Percentiles rank a stretch among this genome's conserved stretches.
phyloP scores from a whole-genome alignment of 2,888 invertebrate species.

The Agriopis aurantiaria region DNA sequence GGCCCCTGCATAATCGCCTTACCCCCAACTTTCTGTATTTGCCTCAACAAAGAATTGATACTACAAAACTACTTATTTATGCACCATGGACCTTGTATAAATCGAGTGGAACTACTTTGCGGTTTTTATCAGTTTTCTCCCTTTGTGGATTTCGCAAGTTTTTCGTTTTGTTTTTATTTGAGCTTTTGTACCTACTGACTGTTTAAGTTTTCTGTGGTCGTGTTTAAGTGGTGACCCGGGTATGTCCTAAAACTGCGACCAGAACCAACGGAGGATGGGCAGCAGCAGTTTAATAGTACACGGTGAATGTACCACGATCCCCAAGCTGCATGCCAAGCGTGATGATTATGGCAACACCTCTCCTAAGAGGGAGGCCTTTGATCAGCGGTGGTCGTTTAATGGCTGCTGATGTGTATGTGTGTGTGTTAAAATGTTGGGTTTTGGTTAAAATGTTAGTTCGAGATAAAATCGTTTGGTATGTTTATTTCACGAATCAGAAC shows the following conservation, averaged over 20 bases:
- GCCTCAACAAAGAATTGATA: conserved; percentile 36
- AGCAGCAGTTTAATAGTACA: too few species aligned
- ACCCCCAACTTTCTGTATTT: conserved; percentile 30
- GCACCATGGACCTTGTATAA: conserved; percentile 34
- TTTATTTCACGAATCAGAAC: too few species aligned
- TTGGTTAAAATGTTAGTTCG: too few species aligned
- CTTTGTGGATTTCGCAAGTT: conserved; percentile 23
- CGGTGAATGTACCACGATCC: too few species aligned
- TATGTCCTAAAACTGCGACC: neutral
- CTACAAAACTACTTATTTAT: conserved; percentile 39
- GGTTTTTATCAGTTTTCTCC: conserved; percentile 27
- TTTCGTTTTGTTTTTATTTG: conserved; percentile 13
- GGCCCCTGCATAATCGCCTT: conserved; percentile 30
- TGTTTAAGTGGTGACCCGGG: neutral
- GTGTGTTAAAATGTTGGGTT: too few species aligned
- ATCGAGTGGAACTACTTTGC: conserved; percentile 32
- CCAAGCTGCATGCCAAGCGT: too few species aligned
- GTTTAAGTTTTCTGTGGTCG: neutral
- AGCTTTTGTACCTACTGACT: neutral
- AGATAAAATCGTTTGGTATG: too few species aligned
- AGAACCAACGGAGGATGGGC: neutral
- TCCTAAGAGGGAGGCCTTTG: too few species aligned
- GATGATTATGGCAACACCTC: too few species aligned
- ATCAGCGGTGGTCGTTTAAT: too few species aligned
- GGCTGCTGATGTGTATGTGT: too few species aligned